Evolutionary conservation across 2,797 vertebrate species (phyloP).

Genomic region (Sphenopsis melanotis): DNA sequence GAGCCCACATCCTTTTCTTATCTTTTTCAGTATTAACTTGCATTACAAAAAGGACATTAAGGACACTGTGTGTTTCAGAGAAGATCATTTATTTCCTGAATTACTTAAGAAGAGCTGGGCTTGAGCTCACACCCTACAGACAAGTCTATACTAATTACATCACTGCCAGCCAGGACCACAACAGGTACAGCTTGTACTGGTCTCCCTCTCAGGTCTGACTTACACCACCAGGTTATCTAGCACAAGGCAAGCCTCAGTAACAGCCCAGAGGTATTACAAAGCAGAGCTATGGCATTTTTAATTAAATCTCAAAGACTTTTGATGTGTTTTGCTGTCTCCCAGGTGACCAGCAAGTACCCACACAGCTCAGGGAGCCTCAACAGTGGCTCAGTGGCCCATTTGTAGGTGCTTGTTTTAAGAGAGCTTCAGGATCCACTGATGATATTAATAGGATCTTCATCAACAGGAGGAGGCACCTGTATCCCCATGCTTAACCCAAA

Average conservation of each 20-base stretch:
- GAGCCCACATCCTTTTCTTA: neutral
- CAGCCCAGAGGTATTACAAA: neutral
- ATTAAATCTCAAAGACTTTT: neutral
- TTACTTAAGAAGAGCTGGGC: neutral
- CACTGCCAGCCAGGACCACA: neutral
- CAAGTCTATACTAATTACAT: conserved; percentile 25
- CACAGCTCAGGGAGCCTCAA: accelerated
- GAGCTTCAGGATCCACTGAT: neutral
- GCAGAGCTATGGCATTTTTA: neutral
- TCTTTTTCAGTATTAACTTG: neutral
- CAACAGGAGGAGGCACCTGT: neutral
- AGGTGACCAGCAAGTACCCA: neutral
- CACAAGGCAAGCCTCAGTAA: neutral
- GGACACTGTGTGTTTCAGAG: neutral
- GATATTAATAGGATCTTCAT: neutral
- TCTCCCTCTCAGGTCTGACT: neutral
- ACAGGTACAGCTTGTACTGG: neutral
- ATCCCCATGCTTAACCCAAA: neutral
- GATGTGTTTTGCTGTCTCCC: neutral
- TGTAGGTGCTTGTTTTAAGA: neutral
- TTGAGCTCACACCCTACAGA: neutral
- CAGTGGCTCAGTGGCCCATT: neutral
- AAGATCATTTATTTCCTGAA: neutral
- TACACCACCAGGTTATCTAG: neutral
- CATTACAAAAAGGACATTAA: neutral